phyloP scores from a whole-genome alignment of 2,797 vertebrate species.

The Garrulus glandarius region DNA sequence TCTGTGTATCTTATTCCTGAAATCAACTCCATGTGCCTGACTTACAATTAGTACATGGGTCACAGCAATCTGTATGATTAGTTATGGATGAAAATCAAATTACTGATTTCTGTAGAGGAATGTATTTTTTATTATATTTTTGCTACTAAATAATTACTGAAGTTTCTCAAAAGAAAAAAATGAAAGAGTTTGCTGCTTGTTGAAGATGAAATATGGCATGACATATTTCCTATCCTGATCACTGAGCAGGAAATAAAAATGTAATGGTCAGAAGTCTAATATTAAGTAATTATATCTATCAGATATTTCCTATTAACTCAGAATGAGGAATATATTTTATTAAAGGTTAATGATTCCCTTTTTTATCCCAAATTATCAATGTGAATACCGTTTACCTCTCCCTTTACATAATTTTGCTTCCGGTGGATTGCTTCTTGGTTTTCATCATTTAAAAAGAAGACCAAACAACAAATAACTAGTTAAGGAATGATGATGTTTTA shows the following conservation, averaged over 20 bases:
- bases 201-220: neutral
- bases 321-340: neutral
- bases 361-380: neutral
- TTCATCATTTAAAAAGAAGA: neutral
- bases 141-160: conserved; percentile 2
- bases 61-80: neutral
- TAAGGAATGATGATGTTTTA: neutral
- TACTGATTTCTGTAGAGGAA: neutral
- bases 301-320: neutral
- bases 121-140: neutral
- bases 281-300: neutral
- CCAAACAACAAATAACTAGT: neutral
- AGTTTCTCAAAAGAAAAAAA: neutral
- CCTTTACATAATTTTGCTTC: neutral
- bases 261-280: neutral
- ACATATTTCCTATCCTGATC: neutral
- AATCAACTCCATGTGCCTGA: conserved; percentile 15
- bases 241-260: neutral
- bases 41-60: neutral
- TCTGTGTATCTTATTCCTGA: neutral
- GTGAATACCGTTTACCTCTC: neutral
- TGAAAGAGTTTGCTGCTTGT: neutral
- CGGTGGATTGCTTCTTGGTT: neutral
- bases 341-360: neutral
- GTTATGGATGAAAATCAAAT: conserved; percentile 51